Evolutionary conservation across 2,797 vertebrate genomes (phyloP).

Genomic region (Channallabes apus): DNA sequence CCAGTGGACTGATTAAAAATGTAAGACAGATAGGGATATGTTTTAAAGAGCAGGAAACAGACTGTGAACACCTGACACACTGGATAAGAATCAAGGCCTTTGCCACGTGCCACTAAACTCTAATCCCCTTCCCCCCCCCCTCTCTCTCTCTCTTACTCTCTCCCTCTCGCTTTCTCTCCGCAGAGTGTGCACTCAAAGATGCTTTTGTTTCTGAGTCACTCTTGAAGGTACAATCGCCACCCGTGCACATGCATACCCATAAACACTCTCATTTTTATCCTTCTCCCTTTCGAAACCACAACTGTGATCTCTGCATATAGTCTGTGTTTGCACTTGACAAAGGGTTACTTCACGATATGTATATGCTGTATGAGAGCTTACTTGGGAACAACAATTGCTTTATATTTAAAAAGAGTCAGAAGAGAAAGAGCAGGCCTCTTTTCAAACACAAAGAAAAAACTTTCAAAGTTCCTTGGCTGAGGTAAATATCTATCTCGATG

Average conservation of each 20-base stretch:
- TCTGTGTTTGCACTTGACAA: slow-evolving; percentile 10
- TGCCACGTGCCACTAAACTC: slow-evolving; percentile 74
- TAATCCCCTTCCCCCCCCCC: slow-evolving; percentile 32
- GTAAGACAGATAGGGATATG: slow-evolving; percentile 17
- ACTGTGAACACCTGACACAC: slow-evolving; percentile 74
- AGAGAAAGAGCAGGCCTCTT: not conserved
- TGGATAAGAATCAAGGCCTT: slow-evolving; percentile 73
- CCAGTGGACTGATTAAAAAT: slow-evolving; percentile 20
- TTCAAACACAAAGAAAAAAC: not conserved
- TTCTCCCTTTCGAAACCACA: not conserved
- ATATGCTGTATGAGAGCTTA: not conserved
- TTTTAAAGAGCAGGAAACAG: slow-evolving; percentile 53
- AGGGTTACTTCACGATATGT: slow-evolving; percentile 13
- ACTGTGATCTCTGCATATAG: slow-evolving; percentile 17
- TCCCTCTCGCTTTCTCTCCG: slow-evolving; percentile 26
- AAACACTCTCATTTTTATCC: slow-evolving; percentile 21
- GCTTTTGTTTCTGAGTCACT: slow-evolving; percentile 76
- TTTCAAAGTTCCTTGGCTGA: not conserved
- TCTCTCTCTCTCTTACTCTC: slow-evolving; percentile 62
- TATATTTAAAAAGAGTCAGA: not conserved
- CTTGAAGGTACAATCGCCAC: slow-evolving; percentile 67
- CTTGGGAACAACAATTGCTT: not conserved
- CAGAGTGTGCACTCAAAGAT: slow-evolving; percentile 70
- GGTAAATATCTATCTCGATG: not conserved
- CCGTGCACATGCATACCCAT: slow-evolving; percentile 37